A percentile compares a stretch with the other conserved stretches of the same genome.
Evolutionary conservation across 2,888 invertebrate genomes (phyloP).

Genomic region (Himalopsyche kuldschensis): DNA sequence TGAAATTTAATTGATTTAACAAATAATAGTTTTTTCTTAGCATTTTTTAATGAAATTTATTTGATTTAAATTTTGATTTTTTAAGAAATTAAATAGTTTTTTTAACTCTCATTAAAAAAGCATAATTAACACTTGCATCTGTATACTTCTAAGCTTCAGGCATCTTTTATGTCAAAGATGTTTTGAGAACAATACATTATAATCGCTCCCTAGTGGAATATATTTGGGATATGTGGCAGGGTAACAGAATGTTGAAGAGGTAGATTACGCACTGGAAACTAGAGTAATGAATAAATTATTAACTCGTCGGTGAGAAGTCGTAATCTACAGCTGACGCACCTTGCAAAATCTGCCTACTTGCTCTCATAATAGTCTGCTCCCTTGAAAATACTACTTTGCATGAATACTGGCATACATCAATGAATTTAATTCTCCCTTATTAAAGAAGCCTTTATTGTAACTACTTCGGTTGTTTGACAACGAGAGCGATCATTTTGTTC

Average conservation of each 20-base stretch:
- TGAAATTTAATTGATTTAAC: too few relatives aligned
- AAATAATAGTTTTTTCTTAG: too few relatives aligned
- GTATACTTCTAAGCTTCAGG: too few relatives aligned
- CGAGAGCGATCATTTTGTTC: too few relatives aligned
- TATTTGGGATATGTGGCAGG: background rate
- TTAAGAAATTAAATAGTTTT: too few relatives aligned
- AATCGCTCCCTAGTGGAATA: background rate
- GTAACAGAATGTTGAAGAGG: background rate
- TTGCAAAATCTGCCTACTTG: background rate
- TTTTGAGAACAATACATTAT: background rate
- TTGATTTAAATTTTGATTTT: too few relatives aligned
- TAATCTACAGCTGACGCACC: conserved; percentile 29
- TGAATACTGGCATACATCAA: background rate
- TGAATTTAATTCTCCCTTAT: background rate
- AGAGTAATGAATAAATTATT: conserved; percentile 31
- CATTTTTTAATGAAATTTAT: too few relatives aligned
- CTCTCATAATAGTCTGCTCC: background rate
- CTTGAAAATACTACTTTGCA: background rate
- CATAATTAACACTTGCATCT: too few relatives aligned
- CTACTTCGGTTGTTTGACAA: too few relatives aligned
- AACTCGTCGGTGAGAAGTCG: conserved; percentile 14
- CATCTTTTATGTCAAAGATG: too few relatives aligned
- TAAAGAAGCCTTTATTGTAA: too few relatives aligned
- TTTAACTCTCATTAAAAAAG: too few relatives aligned
- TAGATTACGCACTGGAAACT: conserved; percentile 16